Base-by-base conservation (phyloP, 1,140 invertebrate genomes). In the Nebria ingens region DNA sequence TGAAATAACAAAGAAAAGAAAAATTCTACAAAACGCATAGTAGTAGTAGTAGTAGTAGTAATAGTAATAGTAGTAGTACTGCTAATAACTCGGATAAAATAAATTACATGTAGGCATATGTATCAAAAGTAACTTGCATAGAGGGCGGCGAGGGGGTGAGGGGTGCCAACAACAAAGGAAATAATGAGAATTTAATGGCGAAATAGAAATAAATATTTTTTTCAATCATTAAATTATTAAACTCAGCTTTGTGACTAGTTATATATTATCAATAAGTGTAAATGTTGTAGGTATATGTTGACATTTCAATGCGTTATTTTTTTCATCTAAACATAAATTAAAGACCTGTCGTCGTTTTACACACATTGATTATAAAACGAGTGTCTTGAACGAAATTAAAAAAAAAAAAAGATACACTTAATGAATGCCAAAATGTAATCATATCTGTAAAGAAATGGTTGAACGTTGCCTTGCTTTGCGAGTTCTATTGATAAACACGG, bases 151-250 rank as follows among this genome's bases (percentile, higher is more conserved):
- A n/a, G n/a, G n/a, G n/a, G n/a, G n/a, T n/a, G n/a, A n/a, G n/a
- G n/a, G n/a, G n/a, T n/a, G n/a, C n/a, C n/a, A 12, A 45, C 40
- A 45, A 45, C 40, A 45, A 45, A 45, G 40, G 40, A 45, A 45
- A 45, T 45, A 45, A 45, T 45, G 40, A 17, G 40, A 45, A 45
- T 45, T 45, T 45, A 45, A 45, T 45, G 40, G 40, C 40, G n/a
- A 45, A 45, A 45, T 45, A 45, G 9, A 17, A 9, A 9, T 45
- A 17, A 45, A 45, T 45, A 45, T 45, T 45, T 45, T 45, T 45
- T 45, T 45, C 40, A 45, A 12, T 45, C 40, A 45, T 45, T 45
- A 45, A 45, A 45, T 45, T 45, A 45, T 45, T 45, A 45, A 45
- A 45, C 4, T 45, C 40, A 12, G 40, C 40, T 45, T 45, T 45